These are phyloP conservation scores for Wasmannia auropunctata DNA, from an alignment of 1,140 invertebrate species.

Conservation along the genomic window DNA sequence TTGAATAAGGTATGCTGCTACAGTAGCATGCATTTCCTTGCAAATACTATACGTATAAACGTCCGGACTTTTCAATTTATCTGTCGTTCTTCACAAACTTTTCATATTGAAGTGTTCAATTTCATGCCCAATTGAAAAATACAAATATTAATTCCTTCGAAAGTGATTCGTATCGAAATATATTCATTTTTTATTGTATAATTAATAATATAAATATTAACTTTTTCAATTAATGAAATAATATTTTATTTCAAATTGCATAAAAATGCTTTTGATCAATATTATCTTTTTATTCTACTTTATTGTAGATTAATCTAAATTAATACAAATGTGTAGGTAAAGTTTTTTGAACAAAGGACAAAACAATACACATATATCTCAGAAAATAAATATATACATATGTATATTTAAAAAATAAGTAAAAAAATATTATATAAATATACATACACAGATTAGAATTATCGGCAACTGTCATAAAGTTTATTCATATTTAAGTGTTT, in stretches of 20 bases:
- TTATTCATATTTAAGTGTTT: background rate
- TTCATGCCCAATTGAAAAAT: background rate
- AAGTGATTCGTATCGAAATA: background rate
- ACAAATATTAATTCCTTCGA: slow-evolving; percentile 5
- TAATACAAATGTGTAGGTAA: no score
- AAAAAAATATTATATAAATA: background rate
- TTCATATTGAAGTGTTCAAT: background rate
- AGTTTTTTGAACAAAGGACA: no score
- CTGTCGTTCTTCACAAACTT: slow-evolving; percentile 16
- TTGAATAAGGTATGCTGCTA: slow-evolving; percentile 49
- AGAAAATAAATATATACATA: background rate
- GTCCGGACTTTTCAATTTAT: slow-evolving; percentile 48
- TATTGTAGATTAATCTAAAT: background rate
- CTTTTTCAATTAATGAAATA: no score
- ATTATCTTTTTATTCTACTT: background rate
- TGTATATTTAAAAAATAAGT: background rate
- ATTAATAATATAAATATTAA: no score
- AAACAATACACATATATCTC: background rate
- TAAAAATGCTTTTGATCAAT: background rate
- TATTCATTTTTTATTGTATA: background rate
- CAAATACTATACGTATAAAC: slow-evolving; percentile 28
- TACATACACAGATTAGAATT: background rate
- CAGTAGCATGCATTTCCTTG: slow-evolving; percentile 19
- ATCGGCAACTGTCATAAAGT: background rate
- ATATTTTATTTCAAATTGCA: background rate